Percentiles rank a stretch among this genome's conserved stretches.
Conservation (phyloP, 2,113 vertebrate genomes). For the Gallinago paraguaiae region DNA sequence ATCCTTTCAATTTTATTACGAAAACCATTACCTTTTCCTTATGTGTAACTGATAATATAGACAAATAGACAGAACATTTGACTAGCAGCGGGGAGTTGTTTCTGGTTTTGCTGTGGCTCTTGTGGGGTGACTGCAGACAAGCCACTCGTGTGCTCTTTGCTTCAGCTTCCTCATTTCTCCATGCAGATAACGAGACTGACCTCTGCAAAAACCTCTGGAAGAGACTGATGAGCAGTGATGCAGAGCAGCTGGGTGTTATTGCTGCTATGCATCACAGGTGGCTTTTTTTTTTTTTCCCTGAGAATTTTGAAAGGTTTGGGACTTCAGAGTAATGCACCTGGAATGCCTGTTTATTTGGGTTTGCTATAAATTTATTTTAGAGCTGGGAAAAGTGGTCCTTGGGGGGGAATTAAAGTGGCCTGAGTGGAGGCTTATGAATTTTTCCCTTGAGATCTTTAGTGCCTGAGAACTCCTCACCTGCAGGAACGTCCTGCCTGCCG, state of each 20-base stretch:
- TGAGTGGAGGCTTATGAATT: background rate
- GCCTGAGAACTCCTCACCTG: background rate
- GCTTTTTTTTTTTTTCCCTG: too few species aligned
- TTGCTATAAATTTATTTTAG: background rate
- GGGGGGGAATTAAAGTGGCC: background rate
- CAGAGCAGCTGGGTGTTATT: background rate
- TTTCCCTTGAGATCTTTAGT: background rate
- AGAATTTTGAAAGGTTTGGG: background rate
- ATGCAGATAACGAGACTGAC: background rate
- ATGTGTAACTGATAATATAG: accelerated
- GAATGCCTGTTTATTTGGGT: background rate
- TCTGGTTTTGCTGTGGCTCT: background rate
- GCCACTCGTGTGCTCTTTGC: background rate
- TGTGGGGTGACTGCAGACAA: background rate
- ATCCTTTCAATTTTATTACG: background rate
- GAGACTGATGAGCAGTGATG: background rate
- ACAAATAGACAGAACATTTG: background rate
- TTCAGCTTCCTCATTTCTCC: background rate
- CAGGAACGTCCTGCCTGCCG: background rate
- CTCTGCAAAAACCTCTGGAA: background rate
- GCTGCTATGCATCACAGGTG: background rate
- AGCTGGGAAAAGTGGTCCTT: background rate
- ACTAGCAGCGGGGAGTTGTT: background rate
- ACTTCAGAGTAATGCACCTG: background rate
- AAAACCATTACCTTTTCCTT: background rate